phyloP scores from a whole-genome alignment of 2,113 vertebrate genomes.

The Melanocharis versteri region DNA sequence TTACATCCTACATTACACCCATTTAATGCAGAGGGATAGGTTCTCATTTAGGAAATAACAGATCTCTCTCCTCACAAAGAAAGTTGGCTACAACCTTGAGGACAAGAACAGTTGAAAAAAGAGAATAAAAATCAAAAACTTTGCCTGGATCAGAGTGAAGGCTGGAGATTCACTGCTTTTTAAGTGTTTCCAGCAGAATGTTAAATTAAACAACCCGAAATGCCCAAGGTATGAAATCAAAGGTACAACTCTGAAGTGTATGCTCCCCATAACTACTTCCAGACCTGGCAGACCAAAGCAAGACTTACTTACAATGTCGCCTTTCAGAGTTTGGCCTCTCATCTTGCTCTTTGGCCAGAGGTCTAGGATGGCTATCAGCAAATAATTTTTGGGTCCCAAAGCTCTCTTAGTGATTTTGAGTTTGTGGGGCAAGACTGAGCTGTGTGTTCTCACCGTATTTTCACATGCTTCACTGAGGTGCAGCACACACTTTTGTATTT shows the following conservation, averaged over 20 bases:
- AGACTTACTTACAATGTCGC: neutral
- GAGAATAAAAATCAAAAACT: neutral
- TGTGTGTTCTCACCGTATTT: neutral
- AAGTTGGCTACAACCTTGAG: neutral
- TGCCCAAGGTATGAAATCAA: neutral
- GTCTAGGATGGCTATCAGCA: neutral
- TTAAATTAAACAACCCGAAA: neutral
- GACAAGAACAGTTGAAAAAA: neutral
- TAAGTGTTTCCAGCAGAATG: neutral
- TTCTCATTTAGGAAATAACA: neutral
- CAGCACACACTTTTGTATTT: neutral
- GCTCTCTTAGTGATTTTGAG: neutral
- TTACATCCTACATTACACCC: neutral
- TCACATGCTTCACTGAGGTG: neutral
- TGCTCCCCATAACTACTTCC: neutral
- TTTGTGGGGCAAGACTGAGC: neutral
- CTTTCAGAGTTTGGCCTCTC: neutral
- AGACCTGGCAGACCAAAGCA: neutral
- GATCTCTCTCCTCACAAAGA: neutral
- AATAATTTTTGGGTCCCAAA: neutral
- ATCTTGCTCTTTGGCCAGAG: neutral
- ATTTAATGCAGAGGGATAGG: neutral
- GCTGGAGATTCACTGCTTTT: neutral
- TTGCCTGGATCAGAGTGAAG: neutral
- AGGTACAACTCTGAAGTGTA: fast-evolving